These are phyloP conservation scores for Sweltsa coloradensis DNA, from an alignment of 1,140 invertebrate genomes.

Conservation along the genomic window DNA sequence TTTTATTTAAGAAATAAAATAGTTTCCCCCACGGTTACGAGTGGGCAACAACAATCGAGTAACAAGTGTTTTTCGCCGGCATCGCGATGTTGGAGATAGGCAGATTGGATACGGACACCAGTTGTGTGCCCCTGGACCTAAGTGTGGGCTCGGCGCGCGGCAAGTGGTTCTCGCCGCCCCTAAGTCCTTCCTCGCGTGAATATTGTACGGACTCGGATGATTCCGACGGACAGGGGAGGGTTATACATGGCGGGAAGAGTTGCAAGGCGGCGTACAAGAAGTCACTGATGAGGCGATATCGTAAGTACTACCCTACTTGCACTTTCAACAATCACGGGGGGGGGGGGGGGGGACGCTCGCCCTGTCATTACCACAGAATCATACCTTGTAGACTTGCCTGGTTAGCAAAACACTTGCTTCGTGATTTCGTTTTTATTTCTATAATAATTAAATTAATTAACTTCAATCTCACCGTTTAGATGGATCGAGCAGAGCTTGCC, in stretches of 20 bases:
- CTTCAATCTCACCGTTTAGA: too few relatives aligned
- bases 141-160: conserved; percentile 31
- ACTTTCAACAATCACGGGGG: background rate
- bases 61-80: too few relatives aligned
- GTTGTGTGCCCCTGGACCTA: conserved; percentile 43
- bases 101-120: conserved; percentile 27
- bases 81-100: background rate
- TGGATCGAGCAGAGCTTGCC: too few relatives aligned
- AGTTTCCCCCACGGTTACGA: too few relatives aligned
- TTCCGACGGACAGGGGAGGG: conserved; percentile 40
- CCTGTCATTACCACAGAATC: too few relatives aligned
- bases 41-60: too few relatives aligned
- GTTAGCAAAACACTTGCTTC: too few relatives aligned
- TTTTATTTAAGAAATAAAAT: too few relatives aligned
- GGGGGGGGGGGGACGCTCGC: conserved; percentile 17
- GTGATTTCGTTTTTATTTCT: too few relatives aligned
- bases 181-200: conserved; percentile 35
- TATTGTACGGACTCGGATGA: conserved; percentile 64
- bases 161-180: background rate
- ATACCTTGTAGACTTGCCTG: too few relatives aligned
- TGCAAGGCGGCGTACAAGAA: conserved; percentile 80
- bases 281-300: conserved; percentile 75
- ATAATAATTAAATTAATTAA: too few relatives aligned
- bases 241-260: conserved; percentile 40
- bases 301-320: conserved; percentile 47